Conservation (phyloP, 2,113 vertebrate species). For the Amazona guildingii region DNA sequence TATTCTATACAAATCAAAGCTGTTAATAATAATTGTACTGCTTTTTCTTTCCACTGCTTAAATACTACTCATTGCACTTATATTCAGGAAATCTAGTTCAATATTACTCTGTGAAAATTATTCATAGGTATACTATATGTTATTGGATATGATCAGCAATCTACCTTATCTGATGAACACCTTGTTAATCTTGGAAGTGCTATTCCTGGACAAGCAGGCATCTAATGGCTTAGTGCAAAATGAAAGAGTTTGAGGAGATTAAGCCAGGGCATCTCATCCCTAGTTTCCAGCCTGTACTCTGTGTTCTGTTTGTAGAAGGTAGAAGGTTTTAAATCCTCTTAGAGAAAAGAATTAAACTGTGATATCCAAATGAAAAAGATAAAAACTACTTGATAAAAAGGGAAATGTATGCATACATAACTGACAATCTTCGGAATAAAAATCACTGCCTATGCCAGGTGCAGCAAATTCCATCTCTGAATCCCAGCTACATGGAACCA, state of each 20-base stretch:
- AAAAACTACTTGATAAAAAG: not conserved
- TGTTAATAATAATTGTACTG: not conserved
- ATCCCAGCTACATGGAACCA: not conserved
- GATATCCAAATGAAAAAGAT: not conserved
- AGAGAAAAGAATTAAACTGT: not conserved
- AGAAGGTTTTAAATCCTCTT: not conserved
- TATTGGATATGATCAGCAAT: not conserved
- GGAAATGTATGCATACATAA: not conserved
- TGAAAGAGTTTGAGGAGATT: not conserved
- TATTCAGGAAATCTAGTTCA: not conserved
- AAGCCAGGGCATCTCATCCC: not conserved
- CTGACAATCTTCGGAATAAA: not conserved
- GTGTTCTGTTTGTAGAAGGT: not conserved
- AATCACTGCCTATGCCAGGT: not conserved
- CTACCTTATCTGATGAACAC: not conserved
- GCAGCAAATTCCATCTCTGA: not conserved
- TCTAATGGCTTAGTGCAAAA: not conserved
- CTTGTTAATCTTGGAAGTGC: not conserved
- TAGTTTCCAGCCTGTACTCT: not conserved
- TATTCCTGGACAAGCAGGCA: not conserved
- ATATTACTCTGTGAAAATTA: not conserved
- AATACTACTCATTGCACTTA: not conserved
- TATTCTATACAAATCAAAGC: not conserved
- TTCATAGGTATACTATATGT: not conserved
- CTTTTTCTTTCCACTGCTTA: not conserved